Base-by-base conservation (phyloP, 2,888 invertebrate genomes). In the Cremastinae sp. region DNA sequence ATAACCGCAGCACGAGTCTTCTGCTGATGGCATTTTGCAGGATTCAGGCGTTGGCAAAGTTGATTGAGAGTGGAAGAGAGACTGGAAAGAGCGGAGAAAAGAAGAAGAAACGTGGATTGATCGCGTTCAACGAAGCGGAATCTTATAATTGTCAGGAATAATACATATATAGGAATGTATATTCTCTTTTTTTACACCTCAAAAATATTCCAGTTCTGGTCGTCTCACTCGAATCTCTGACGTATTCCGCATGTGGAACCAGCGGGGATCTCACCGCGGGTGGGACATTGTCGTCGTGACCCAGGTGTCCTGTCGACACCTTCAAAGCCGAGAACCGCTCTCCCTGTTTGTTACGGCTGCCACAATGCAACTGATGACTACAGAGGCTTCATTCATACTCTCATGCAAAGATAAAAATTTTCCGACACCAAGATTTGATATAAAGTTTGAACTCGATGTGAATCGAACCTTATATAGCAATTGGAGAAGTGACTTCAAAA, bases 271-370 rank as follows among this genome's bases (percentile, higher is more conserved):
- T 73, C 78, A 55, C 51, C 69, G 79, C 73, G 79, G 64, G 78
- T 79, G 66, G 81, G 83, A 78, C 82, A 86, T 87, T 80, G 83
- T 80, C 75, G 18, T 55, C 28, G 78, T 68, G 78, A 47, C 86
- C 75, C 87, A 87, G 87, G 87, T 87, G 87, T 86, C 85, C 84
- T 83, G 85, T 84, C 87, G 86, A 81, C 86, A 85, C 86, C 84
- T 86, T 79, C 83, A 83, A 83, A 84, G 75, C 81, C 81, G 79
- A 82, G 81, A 71, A 74, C 81, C 82, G 78, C 74, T 73, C 72
- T 66, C 41, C 62, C 69, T 74, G 66, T 61, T 70, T 62, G 53
- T 64, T 59, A 49, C 70, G 59, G 47, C 56, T 51, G 62, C 66
- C 71, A 71, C 75, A 71, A 75, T 71, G 62, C 61, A 56, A 51